Base-by-base conservation (phyloP, 2,888 invertebrate species). In the Capitulum mitella region DNA sequence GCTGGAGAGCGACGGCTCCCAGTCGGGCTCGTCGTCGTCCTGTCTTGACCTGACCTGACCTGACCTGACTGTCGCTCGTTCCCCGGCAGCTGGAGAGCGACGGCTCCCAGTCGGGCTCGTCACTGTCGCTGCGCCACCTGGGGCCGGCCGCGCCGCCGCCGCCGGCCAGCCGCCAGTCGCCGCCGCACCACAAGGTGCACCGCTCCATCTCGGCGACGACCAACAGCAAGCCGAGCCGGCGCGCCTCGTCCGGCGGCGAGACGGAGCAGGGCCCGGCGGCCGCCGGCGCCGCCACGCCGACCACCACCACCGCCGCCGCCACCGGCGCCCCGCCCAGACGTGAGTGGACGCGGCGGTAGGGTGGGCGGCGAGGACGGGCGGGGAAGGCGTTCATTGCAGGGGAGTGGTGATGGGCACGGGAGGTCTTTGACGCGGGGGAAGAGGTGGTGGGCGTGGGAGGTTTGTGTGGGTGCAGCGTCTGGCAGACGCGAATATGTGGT, bases 1-100 rank as follows among this genome's bases (percentile, higher is more conserved):
- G 96, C 93, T 96, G 86, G 97, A 97, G 88, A 95, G 95, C 83
- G 95, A 96, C 87, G 97, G 97, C 85, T 95, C 95, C 83, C 90
- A 97, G 85, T 97, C 97, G 82, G 97, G 97, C 81, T 97, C 97
- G 85, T 96, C 95, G 84, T 90, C n/a, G n/a, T n/a, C n/a, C n/a
- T n/a, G n/a, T n/a, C n/a, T n/a, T n/a, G n/a, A 12, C 51, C 51
- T 22, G 51, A 12, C 22, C 19, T 51, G 19, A 19, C 51, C 51
- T 22, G 51, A 51, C 10, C 54, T 58, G 54, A 58, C 54, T 3
- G n/a, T n/a, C 54, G 26, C 54, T n/a, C 54, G n/a, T n/a, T 6
- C 2, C 54, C 54, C 78, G 64, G 34, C 79, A 96, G 96, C 93
- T 96, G 86, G 97, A 97, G 88, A 95, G 95, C 83, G 95, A 96